These are phyloP conservation scores for Melanotaenia pygmaea DNA, from an alignment of 2,797 vertebrate species.

Conservation along the genomic window DNA sequence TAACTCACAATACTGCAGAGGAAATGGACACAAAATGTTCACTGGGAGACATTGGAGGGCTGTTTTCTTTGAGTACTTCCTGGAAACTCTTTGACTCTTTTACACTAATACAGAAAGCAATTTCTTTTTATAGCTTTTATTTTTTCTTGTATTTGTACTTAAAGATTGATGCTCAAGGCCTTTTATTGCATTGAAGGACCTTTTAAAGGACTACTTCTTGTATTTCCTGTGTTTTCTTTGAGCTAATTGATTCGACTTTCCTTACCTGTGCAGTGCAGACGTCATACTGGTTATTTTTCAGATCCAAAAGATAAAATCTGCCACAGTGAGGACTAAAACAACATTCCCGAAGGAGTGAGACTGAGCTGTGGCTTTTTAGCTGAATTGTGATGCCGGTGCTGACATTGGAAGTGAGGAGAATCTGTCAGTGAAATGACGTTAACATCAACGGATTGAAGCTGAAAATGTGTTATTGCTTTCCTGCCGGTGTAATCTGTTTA, in stretches of 20 bases:
- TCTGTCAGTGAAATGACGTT: constrained; percentile 59
- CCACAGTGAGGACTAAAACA: too few relatives aligned
- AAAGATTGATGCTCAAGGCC: neutral
- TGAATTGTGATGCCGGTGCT: constrained; percentile 33
- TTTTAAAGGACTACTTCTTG: neutral
- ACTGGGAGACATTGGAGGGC: too few relatives aligned
- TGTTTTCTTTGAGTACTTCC: too few relatives aligned
- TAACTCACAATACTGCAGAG: too few relatives aligned
- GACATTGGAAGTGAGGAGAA: constrained; percentile 63
- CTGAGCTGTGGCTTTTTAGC: constrained; percentile 29
- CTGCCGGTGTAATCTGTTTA: constrained; percentile 62
- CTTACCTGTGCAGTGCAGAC: neutral
- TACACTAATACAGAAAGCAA: neutral
- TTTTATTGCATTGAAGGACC: neutral
- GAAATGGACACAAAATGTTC: too few relatives aligned
- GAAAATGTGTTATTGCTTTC: constrained; percentile 61
- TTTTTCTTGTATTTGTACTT: neutral
- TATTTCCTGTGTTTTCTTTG: neutral
- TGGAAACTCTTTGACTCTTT: neutral
- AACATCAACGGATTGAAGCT: constrained; percentile 53
- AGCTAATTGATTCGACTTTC: neutral
- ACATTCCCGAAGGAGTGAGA: neutral
- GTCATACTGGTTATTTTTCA: too few relatives aligned
- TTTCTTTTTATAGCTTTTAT: neutral
- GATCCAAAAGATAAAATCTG: too few relatives aligned